Evolutionary conservation across 2,888 invertebrate genomes (phyloP).

Genomic region (Nysson spinosus): DNA sequence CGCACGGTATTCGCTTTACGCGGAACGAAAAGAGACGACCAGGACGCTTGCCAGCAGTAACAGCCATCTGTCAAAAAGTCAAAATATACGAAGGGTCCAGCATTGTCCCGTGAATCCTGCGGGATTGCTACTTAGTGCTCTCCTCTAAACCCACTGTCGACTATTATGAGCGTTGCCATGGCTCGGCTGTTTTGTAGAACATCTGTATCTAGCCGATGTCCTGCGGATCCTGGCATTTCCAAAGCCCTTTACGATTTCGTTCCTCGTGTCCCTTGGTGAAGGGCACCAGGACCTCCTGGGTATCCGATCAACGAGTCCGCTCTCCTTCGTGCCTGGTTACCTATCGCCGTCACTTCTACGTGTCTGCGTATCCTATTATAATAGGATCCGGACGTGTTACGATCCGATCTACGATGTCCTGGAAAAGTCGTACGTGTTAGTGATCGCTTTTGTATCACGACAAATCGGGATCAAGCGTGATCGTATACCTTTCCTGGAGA

Average conservation of each 20-base stretch:
- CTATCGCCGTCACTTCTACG: slow-evolving; percentile 15
- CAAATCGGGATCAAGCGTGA: slow-evolving; percentile 40
- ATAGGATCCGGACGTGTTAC: slow-evolving; percentile 34
- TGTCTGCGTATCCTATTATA: slow-evolving; percentile 26
- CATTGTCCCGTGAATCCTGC: slow-evolving; percentile 74
- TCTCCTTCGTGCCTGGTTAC: slow-evolving; percentile 22
- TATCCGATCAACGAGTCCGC: slow-evolving; percentile 19
- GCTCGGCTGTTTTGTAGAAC: slow-evolving; percentile 73
- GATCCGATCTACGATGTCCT: slow-evolving; percentile 17
- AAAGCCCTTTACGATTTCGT: slow-evolving; percentile 6
- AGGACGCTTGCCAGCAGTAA: slow-evolving; percentile 44
- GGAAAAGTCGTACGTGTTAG: slow-evolving; percentile 32
- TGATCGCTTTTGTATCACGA: slow-evolving; percentile 41
- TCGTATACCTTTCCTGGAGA: slow-evolving; percentile 1
- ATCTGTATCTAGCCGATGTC: slow-evolving; percentile 72
- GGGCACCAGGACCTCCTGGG: slow-evolving; percentile 33
- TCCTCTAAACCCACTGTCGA: slow-evolving; percentile 65
- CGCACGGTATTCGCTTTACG: slow-evolving; percentile 31
- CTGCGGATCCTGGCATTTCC: slow-evolving; percentile 48
- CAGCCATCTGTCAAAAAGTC: slow-evolving; percentile 78
- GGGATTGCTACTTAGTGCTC: slow-evolving; percentile 77
- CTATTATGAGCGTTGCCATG: slow-evolving; percentile 66
- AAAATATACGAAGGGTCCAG: slow-evolving; percentile 75
- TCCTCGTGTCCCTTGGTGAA: slow-evolving; percentile 16
- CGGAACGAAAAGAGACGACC: slow-evolving; percentile 23